phyloP scores from a whole-genome alignment of 2,113 vertebrate genomes.

The Ranitomeya variabilis region DNA sequence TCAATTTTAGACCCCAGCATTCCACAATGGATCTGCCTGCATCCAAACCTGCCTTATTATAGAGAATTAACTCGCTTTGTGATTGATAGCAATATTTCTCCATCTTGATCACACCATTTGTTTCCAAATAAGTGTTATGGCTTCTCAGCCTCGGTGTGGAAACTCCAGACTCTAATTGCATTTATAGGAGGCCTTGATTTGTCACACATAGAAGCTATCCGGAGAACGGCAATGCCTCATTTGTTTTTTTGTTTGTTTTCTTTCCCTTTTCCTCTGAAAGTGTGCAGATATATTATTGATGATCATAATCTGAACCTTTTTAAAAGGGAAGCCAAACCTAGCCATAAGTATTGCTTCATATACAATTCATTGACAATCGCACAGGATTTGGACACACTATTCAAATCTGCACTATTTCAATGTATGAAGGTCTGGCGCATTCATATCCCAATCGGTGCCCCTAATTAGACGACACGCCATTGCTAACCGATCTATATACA shows the following conservation, averaged over 20 bases:
- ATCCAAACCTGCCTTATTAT: slow-evolving; percentile 79
- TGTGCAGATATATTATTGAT: slow-evolving; percentile 33
- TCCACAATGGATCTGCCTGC: slow-evolving; percentile 76
- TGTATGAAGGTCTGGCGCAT: background rate
- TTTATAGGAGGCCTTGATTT: slow-evolving; percentile 58
- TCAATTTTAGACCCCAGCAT: slow-evolving; percentile 78
- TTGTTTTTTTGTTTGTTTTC: background rate
- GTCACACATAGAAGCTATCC: slow-evolving; percentile 43
- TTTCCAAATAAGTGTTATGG: slow-evolving; percentile 74
- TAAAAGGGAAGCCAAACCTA: background rate
- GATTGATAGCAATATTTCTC: slow-evolving; percentile 79
- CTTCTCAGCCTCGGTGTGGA: slow-evolving; percentile 63
- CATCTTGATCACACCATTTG: slow-evolving; percentile 75
- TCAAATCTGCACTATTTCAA: background rate
- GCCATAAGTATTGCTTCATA: background rate
- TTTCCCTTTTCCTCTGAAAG: background rate
- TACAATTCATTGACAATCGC: background rate
- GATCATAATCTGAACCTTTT: background rate
- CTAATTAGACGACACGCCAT: background rate
- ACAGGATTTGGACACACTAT: background rate
- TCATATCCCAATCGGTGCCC: background rate
- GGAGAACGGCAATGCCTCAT: slow-evolving; percentile 22
- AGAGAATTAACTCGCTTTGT: slow-evolving; percentile 78
- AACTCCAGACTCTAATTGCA: slow-evolving; percentile 61
- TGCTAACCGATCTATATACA: background rate